Evolutionary conservation across 2,888 invertebrate genomes (phyloP).

Genomic region (Leptinotarsa haldemani): DNA sequence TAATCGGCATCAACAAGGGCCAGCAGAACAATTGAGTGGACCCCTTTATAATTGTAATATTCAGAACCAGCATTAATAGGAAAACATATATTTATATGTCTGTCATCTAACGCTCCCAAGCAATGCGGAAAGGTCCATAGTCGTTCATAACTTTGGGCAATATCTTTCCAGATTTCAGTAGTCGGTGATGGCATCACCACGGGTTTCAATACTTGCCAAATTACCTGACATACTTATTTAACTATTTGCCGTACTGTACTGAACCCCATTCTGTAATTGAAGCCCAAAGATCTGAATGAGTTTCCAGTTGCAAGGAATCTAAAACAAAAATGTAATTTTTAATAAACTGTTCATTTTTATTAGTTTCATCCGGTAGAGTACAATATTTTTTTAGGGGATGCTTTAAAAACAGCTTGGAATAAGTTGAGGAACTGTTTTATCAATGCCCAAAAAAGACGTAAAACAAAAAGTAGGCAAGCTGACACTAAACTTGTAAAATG

Average conservation of each 20-base stretch:
- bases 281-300: constrained; percentile 46
- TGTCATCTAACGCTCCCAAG: constrained; percentile 42
- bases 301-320: constrained; percentile 48
- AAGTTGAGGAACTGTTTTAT: neutral
- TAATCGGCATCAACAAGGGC: constrained; percentile 48
- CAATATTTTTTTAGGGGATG: constrained; percentile 3
- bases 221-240: constrained; percentile 31
- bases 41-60: constrained; percentile 47
- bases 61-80: constrained; percentile 46
- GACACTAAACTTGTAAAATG: constrained; percentile 1
- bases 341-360: constrained; percentile 11
- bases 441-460: neutral
- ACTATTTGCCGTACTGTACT: constrained; percentile 16
- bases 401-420: constrained; percentile 1
- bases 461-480: constrained; percentile 7
- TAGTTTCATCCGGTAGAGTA: constrained; percentile 5
- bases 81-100: constrained; percentile 42
- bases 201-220: constrained; percentile 31
- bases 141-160: constrained; percentile 37
- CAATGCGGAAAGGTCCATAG: constrained; percentile 47
- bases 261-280: constrained; percentile 54
- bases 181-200: constrained; percentile 45
- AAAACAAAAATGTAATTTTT: constrained; percentile 32
- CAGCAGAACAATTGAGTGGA: constrained; percentile 45
- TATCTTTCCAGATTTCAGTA: constrained; percentile 42